Conservation (phyloP, 2,797 vertebrate genomes). For the Graptemys geographica region DNA sequence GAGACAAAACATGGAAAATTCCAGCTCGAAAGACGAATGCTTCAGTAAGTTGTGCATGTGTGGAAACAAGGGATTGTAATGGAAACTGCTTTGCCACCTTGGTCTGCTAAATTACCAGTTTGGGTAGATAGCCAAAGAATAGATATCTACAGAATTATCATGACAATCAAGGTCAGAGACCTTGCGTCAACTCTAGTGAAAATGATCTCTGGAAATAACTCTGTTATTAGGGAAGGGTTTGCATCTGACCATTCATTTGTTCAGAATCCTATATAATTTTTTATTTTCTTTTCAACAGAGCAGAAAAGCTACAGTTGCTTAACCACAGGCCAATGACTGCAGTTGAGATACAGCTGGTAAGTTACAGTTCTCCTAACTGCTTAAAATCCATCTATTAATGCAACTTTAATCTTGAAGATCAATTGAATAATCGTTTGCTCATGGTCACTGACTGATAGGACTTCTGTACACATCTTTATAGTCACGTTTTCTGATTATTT, state of each 20-base stretch:
- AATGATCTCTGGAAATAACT: neutral
- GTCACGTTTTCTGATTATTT: neutral
- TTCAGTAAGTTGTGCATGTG: neutral
- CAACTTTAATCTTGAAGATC: slow-evolving; percentile 37
- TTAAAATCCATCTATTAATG: neutral
- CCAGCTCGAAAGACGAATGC: neutral
- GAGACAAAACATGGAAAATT: neutral
- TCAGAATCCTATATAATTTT: neutral
- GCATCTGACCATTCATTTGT: neutral
- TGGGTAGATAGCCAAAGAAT: neutral
- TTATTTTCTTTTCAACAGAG: slow-evolving; percentile 81
- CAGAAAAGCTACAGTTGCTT: slow-evolving; percentile 95
- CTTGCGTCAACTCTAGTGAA: neutral
- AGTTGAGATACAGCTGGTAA: slow-evolving; percentile 97
- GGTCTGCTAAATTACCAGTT: neutral
- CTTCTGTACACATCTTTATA: slow-evolving; percentile 23
- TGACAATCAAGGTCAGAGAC: neutral
- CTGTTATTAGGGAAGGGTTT: slow-evolving; percentile 20
- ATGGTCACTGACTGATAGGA: neutral
- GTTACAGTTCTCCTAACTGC: slow-evolving; percentile 38
- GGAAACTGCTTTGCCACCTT: neutral
- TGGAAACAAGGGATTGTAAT: neutral
- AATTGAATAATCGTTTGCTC: slow-evolving; percentile 25
- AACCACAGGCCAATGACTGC: slow-evolving; percentile 96
- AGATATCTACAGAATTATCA: rapidly evolving